phyloP scores from a whole-genome alignment of 2,888 invertebrate genomes.

The Eupsilia transversa region DNA sequence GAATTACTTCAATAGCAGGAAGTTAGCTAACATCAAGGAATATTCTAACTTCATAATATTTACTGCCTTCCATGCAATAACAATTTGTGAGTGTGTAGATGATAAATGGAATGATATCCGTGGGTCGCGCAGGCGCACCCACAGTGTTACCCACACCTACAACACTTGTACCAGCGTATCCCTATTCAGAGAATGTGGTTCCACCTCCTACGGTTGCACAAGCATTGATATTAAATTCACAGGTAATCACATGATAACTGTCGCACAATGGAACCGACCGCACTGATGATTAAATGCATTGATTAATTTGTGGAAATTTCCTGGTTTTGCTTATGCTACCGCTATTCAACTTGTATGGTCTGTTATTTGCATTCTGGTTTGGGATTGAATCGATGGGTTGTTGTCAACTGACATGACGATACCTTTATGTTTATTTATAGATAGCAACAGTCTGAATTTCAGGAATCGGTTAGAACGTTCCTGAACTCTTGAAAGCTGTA shows the following conservation, averaged over 20 bases:
- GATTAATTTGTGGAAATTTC: slow-evolving; percentile 58
- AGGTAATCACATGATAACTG: slow-evolving; percentile 73
- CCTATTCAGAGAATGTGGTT: slow-evolving; percentile 80
- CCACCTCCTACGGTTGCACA: slow-evolving; percentile 81
- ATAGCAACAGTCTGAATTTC: slow-evolving; percentile 3
- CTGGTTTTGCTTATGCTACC: slow-evolving; percentile 43
- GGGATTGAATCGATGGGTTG: slow-evolving; percentile 42
- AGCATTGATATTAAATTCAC: slow-evolving; percentile 78
- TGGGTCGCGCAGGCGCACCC: slow-evolving; percentile 80
- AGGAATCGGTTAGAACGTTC: slow-evolving; percentile 16
- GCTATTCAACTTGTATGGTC: slow-evolving; percentile 43
- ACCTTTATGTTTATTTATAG: slow-evolving; percentile 25
- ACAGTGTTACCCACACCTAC: slow-evolving; percentile 77
- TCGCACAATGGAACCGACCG: slow-evolving; percentile 63
- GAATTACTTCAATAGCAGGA: slow-evolving; percentile 4
- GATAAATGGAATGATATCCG: slow-evolving; percentile 70
- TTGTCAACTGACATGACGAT: slow-evolving; percentile 20
- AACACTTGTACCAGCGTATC: slow-evolving; percentile 70
- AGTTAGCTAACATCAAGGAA: slow-evolving; percentile 21
- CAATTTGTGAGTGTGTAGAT: slow-evolving; percentile 59
- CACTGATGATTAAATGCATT: slow-evolving; percentile 48
- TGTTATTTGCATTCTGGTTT: slow-evolving; percentile 49
- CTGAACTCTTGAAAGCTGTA: slow-evolving; percentile 12
- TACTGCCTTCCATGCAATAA: slow-evolving; percentile 45
- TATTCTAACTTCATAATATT: slow-evolving; percentile 41